Conservation (phyloP, 2,113 vertebrate species). For the Ginglymostoma cirratum region DNA sequence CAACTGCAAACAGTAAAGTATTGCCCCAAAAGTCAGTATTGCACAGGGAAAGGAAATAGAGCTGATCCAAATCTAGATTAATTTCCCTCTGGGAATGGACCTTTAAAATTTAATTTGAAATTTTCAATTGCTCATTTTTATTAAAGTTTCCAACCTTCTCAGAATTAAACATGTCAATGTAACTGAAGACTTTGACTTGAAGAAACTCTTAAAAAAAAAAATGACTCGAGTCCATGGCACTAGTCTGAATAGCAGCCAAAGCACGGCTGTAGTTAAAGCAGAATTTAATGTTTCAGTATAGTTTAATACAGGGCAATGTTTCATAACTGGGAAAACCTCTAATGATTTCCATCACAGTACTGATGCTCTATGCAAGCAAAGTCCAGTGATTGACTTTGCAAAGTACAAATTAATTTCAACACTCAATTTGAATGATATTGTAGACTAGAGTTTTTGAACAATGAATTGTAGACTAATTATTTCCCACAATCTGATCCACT, state of each 20-base stretch:
- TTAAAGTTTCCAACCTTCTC: neutral
- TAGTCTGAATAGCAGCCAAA: conserved; percentile 17
- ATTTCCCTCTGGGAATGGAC: neutral
- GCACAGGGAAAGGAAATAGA: neutral
- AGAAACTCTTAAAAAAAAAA: neutral
- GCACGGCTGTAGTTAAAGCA: neutral
- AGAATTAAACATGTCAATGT: neutral
- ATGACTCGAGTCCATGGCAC: neutral
- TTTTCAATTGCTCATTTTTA: neutral
- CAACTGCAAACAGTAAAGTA: neutral
- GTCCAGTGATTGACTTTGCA: neutral
- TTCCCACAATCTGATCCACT: neutral
- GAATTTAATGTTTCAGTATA: neutral
- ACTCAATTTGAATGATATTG: neutral
- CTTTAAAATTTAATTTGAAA: neutral
- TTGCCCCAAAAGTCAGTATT: neutral
- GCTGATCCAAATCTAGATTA: neutral
- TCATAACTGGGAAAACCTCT: neutral
- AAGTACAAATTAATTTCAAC: no score
- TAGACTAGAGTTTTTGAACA: neutral
- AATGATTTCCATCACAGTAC: neutral
- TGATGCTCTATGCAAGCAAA: neutral
- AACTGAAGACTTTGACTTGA: neutral
- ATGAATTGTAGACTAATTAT: neutral
- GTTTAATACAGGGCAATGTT: neutral